Conservation (phyloP, 2,113 vertebrate species). For the Alaudala cheleensis region DNA sequence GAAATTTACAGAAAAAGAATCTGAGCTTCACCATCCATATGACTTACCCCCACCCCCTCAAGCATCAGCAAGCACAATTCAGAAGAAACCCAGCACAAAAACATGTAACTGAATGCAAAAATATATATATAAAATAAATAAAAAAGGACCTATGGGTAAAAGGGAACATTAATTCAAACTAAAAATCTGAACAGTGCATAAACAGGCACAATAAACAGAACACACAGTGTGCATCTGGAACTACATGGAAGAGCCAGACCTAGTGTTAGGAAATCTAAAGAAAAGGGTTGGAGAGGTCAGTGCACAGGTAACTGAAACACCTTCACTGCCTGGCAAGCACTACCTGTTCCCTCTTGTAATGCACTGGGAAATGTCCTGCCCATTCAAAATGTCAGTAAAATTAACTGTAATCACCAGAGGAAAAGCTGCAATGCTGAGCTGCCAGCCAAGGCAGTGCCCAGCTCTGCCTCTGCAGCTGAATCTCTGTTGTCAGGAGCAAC, state of each 20-base stretch:
- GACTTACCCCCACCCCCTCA: not conserved
- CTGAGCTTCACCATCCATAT: not conserved
- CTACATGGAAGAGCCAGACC: not conserved
- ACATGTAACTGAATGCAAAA: not conserved
- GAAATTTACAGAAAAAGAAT: not conserved
- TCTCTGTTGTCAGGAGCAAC: slow-evolving; percentile 4
- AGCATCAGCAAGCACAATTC: not conserved
- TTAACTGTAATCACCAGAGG: not conserved
- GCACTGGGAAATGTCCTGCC: not conserved
- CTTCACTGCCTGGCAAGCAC: not conserved
- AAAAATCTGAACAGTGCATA: not conserved
- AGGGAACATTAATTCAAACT: not conserved
- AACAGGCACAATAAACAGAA: not conserved
- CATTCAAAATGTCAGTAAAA: not conserved
- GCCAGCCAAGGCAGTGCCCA: not conserved
- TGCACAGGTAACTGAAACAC: not conserved
- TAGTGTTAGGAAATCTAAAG: rapidly evolving
- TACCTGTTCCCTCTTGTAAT: not conserved
- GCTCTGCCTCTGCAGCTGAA: not conserved
- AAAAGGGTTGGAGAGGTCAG: not conserved
- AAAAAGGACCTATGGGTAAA: not conserved
- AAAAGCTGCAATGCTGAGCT: not conserved
- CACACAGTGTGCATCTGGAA: not conserved
- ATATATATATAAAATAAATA: too few species aligned
- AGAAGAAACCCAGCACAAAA: not conserved